phyloP scores from a whole-genome alignment of 2,797 vertebrate genomes.

The Sebastes nivosus region DNA sequence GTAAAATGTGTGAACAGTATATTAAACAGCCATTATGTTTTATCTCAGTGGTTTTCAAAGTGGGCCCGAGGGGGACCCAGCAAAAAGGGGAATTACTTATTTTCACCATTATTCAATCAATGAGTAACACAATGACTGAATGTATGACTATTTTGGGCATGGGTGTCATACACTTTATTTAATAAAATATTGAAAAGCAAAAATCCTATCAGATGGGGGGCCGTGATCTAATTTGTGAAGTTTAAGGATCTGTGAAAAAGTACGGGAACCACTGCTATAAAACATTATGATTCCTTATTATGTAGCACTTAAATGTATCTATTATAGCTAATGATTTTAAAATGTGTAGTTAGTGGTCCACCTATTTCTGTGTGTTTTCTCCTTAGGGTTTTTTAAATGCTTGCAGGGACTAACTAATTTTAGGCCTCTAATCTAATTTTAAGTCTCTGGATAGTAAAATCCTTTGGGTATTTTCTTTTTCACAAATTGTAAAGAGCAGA shows the following conservation, averaged over 20 bases:
- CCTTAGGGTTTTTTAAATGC: constrained; percentile 1
- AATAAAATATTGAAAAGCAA: no score
- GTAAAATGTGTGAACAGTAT: background rate
- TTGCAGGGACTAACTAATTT: constrained; percentile 24
- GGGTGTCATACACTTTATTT: no score
- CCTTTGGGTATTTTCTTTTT: constrained; percentile 14
- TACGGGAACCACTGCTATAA: no score
- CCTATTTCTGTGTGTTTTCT: constrained; percentile 23
- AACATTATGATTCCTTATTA: background rate
- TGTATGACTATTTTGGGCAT: no score
- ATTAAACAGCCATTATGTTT: background rate
- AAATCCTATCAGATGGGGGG: no score
- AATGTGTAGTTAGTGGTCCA: constrained; percentile 2
- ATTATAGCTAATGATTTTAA: background rate
- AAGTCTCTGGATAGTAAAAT: constrained; percentile 37
- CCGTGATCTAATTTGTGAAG: no score
- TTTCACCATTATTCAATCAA: no score
- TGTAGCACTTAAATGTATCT: background rate
- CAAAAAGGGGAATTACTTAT: no score
- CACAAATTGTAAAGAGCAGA: constrained; percentile 25
- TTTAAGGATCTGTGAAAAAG: no score
- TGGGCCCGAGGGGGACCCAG: no score
- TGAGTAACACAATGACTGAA: no score
- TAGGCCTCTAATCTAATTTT: constrained; percentile 25
- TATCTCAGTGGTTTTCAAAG: no score